Conservation (phyloP, 2,797 vertebrate species). For the Myripristis jacobus region DNA sequence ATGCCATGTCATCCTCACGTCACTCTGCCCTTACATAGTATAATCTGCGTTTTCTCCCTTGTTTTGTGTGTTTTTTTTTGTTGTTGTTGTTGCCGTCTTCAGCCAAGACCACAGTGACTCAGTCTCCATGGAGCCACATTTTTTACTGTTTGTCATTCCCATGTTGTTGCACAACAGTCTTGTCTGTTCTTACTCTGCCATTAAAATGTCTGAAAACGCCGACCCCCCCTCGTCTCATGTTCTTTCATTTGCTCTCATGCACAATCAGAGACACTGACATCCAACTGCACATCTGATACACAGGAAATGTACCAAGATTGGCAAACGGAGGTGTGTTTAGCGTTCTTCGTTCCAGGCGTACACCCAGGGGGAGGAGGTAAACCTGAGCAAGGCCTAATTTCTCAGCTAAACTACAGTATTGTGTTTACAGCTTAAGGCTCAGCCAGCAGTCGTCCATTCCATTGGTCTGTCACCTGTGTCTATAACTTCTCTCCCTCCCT, state of each 20-base stretch:
- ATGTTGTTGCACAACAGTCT: conserved; percentile 60
- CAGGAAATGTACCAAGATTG: too few species aligned
- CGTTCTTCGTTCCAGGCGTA: conserved; percentile 21
- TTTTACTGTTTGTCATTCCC: conserved; percentile 31
- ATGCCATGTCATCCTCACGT: conserved; percentile 72
- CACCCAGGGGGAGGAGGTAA: conserved; percentile 69
- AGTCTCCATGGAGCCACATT: conserved; percentile 54
- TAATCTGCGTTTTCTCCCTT: conserved; percentile 51
- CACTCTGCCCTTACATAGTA: conserved; percentile 49
- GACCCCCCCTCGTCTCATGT: conserved; percentile 32
- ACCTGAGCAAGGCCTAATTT: conserved; percentile 29
- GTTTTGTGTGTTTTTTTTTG: conserved; percentile 15
- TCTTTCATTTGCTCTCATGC: conserved; percentile 34
- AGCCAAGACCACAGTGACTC: conserved; percentile 54
- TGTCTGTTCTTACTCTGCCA: conserved; percentile 46
- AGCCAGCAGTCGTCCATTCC: conserved; percentile 51
- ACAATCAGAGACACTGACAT: conserved; percentile 8
- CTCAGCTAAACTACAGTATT: conserved; percentile 8
- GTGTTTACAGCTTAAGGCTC: conserved; percentile 23
- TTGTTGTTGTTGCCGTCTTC: too few species aligned
- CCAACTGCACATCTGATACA: too few species aligned
- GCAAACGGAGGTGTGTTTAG: conserved; percentile 38
- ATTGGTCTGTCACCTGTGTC: conserved; percentile 71
- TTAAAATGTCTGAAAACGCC: conserved; percentile 61
- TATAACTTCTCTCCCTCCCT: conserved; percentile 40